These are phyloP conservation scores for Erythrocercus mccallii DNA, from an alignment of 2,113 vertebrate genomes.

Conservation along the genomic window DNA sequence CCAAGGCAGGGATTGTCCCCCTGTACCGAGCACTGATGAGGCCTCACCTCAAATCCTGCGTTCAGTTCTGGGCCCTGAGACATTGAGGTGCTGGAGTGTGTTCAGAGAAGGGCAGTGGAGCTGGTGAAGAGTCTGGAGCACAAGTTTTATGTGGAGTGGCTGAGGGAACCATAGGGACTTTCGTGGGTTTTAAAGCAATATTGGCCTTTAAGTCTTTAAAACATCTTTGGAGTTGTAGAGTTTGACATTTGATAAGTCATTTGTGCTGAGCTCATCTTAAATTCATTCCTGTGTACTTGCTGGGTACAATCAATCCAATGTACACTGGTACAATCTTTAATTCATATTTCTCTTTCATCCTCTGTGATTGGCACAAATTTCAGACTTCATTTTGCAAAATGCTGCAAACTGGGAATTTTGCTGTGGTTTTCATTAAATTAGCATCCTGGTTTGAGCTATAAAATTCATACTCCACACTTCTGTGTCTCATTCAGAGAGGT, in stretches of 20 bases:
- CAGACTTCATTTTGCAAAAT: neutral
- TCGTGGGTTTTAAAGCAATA: neutral
- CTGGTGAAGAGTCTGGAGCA: neutral
- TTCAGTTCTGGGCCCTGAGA: neutral
- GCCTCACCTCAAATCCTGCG: neutral
- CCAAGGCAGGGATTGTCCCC: fast-evolving
- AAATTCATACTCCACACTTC: neutral
- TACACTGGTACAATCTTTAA: neutral
- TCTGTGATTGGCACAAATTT: neutral
- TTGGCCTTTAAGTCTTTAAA: neutral
- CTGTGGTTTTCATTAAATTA: neutral
- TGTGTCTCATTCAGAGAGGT: neutral
- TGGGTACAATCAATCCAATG: too few species aligned
- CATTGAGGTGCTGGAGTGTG: neutral
- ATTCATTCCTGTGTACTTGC: neutral
- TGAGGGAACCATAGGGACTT: neutral
- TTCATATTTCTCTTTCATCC: neutral
- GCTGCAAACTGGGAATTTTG: neutral
- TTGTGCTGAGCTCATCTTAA: neutral
- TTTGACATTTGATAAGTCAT: neutral
- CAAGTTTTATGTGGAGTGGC: neutral
- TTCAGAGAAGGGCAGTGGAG: neutral
- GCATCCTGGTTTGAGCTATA: neutral
- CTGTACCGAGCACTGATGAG: fast-evolving
- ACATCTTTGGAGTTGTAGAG: neutral